A percentile compares a stretch with the other conserved stretches of the same genome.
These are phyloP conservation scores for Trialeurodes vaporariorum DNA, from an alignment of 1,140 invertebrate genomes.

Conservation along the genomic window DNA sequence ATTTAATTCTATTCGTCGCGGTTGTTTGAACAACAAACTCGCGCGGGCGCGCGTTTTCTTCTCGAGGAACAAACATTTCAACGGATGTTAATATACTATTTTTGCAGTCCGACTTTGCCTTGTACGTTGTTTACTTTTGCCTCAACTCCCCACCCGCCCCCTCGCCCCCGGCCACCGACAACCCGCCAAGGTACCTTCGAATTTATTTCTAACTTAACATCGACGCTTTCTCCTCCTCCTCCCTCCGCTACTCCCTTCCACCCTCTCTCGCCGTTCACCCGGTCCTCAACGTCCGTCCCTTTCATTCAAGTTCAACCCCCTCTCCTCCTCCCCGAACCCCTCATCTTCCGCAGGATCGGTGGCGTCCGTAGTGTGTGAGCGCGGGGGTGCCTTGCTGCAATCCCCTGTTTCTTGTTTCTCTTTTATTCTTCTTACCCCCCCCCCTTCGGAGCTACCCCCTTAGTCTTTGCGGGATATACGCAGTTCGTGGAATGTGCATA, in stretches of 20 bases:
- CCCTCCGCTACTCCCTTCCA: no score
- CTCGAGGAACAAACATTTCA: not conserved
- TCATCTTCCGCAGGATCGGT: no score
- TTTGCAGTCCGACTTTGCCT: not conserved
- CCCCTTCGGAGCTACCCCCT: not conserved
- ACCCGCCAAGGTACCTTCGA: not conserved
- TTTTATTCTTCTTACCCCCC: not conserved
- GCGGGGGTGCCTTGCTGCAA: not conserved
- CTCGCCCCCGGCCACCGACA: not conserved
- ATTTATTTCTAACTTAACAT: not conserved
- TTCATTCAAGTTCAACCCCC: no score
- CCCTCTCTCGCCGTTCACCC: no score
- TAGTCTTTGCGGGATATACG: not conserved
- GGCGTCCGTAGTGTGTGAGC: no score
- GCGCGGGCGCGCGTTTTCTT: no score
- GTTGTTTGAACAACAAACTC: not conserved
- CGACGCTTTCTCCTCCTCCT: no score
- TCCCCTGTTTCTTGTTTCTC: not conserved
- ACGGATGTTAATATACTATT: constrained; percentile 1
- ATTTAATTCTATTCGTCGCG: not conserved
- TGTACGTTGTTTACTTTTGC: not conserved
- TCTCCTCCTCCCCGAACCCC: no score
- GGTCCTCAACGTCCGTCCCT: no score
- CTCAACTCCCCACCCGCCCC: not conserved
- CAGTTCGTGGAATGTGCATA: not conserved